These are phyloP conservation scores for Marronus borbonicus DNA, from an alignment of 2,888 invertebrate genomes.

Conservation along the genomic window DNA sequence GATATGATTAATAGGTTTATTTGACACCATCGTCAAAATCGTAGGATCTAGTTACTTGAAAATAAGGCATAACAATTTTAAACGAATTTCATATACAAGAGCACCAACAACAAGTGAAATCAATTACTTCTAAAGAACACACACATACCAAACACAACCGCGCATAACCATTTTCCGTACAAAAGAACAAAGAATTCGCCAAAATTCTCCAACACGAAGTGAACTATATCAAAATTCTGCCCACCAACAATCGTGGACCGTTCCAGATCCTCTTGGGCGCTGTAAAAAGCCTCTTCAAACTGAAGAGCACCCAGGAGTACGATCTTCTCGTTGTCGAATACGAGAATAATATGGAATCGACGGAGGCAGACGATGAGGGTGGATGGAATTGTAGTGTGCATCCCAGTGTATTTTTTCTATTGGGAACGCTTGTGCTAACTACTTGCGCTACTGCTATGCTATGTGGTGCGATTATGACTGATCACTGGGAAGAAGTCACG, in stretches of 20 bases:
- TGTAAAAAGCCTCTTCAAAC: constrained; percentile 43
- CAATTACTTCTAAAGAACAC: neutral
- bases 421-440: constrained; percentile 79
- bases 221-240: constrained; percentile 50
- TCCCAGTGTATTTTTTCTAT: constrained; percentile 77
- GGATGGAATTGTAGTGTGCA: constrained; percentile 79
- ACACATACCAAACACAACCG: neutral
- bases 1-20: neutral
- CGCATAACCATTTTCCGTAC: neutral
- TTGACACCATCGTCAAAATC: neutral
- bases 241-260: constrained; percentile 42
- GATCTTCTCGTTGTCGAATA: constrained; percentile 68
- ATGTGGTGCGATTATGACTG: constrained; percentile 90
- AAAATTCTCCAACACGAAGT: constrained; percentile 49
- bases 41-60: constrained; percentile 15
- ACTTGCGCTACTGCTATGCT: constrained; percentile 86
- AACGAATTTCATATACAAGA: neutral
- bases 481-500: constrained; percentile 91
- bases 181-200: constrained; percentile 31
- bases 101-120: neutral
- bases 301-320: constrained; percentile 68
- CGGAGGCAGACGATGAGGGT: constrained; percentile 73
- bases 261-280: constrained; percentile 37
- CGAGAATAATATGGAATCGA: constrained; percentile 71
- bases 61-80: neutral